Evolutionary conservation across 2,113 vertebrate genomes (phyloP).

Genomic region (Nothoprocta pentlandii): DNA sequence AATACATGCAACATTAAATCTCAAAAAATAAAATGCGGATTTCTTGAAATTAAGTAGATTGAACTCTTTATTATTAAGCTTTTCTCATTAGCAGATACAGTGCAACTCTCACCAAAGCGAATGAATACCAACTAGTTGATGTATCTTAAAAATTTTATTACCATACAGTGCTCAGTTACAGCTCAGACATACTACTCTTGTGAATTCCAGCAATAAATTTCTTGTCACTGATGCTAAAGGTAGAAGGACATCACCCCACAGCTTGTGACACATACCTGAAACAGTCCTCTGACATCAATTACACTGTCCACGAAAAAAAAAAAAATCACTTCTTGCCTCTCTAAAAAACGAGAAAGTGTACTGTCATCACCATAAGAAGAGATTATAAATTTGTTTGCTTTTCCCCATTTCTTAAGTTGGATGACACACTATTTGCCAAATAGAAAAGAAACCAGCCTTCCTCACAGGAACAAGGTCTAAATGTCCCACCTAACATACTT

Average conservation of each 20-base stretch:
- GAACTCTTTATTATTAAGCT: neutral
- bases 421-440: neutral
- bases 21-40: neutral
- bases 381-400: neutral
- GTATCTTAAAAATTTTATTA: neutral
- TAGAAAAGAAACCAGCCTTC: fast-evolving
- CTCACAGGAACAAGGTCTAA: neutral
- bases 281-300: neutral
- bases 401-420: neutral
- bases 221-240: neutral
- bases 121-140: neutral
- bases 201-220: neutral
- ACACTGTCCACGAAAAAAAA: neutral
- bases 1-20: fast-evolving
- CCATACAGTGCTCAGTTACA: neutral
- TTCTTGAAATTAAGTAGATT: neutral
- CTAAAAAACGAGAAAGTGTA: neutral
- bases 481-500: neutral
- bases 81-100: neutral
- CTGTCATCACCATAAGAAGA: neutral
- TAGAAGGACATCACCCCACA: neutral
- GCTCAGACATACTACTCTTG: neutral
- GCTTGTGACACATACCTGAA: neutral
- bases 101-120: neutral
- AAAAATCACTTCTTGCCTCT: neutral